These are phyloP conservation scores for Palythoa grandiflora DNA, from an alignment of 92 coral and sea anemone species.

Conservation along the genomic window DNA sequence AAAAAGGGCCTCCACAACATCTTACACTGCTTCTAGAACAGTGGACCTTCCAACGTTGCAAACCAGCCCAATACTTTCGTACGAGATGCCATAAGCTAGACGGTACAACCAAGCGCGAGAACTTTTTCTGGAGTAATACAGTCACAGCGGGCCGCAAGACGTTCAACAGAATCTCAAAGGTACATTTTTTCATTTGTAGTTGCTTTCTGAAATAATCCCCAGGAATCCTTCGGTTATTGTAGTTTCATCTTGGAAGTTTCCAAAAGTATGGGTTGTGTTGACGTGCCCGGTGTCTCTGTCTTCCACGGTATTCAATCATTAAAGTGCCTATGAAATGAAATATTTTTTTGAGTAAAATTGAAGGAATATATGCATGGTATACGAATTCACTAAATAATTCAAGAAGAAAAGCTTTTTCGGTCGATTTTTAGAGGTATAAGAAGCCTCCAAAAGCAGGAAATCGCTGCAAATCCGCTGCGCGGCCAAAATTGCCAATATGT, in stretches of 20 bases:
- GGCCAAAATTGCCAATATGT: not conserved
- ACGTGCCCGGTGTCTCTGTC: slow-evolving; percentile 52
- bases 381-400: not conserved
- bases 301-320: slow-evolving; percentile 8
- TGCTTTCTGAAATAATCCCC: slow-evolving; percentile 45
- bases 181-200: slow-evolving; percentile 36
- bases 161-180: slow-evolving; percentile 45
- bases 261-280: slow-evolving; percentile 54
- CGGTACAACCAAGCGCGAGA: slow-evolving; percentile 38
- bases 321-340: not conserved
- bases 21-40: slow-evolving; percentile 55
- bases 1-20: slow-evolving; percentile 47
- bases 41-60: slow-evolving; percentile 56
- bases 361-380: not conserved
- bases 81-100: slow-evolving; percentile 38
- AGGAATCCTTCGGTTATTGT: slow-evolving; percentile 20
- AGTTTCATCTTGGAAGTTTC: slow-evolving; percentile 39
- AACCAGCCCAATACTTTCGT: slow-evolving; percentile 42
- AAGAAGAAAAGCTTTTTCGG: not conserved
- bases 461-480: not conserved
- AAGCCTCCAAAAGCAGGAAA: not conserved
- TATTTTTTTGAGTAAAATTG: not conserved
- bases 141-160: slow-evolving; percentile 20
- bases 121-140: slow-evolving; percentile 49
- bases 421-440: not conserved